Percentiles rank a stretch among this genome's conserved stretches.
Evolutionary conservation across 1,140 invertebrate species (phyloP).

Genomic region (Medauroidea extradentata): DNA sequence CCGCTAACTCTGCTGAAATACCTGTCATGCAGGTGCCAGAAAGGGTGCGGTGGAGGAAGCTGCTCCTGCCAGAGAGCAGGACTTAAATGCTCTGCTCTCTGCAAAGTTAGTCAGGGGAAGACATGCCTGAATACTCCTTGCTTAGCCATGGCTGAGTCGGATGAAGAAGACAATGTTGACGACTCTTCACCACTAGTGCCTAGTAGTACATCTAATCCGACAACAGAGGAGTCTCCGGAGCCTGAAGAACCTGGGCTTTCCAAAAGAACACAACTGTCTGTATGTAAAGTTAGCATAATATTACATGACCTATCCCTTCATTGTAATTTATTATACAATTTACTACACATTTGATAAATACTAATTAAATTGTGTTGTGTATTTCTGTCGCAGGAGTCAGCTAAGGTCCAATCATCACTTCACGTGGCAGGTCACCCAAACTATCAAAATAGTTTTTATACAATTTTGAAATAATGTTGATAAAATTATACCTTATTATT

Average conservation of each 20-base stretch:
- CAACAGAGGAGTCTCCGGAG: conserved; percentile 11
- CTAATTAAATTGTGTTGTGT: conserved; percentile 8
- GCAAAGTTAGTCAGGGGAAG: conserved; percentile 10
- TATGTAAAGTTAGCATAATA: conserved; percentile 7
- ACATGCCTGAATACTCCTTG: conserved; percentile 8
- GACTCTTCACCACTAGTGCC: conserved; percentile 8
- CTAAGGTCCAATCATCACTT: conserved; percentile 3
- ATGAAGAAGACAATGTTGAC: conserved; percentile 10
- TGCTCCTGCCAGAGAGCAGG: conserved; percentile 5
- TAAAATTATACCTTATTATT: conserved; percentile 2
- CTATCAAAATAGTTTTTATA: conserved; percentile 3
- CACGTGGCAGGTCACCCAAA: conserved; percentile 1
- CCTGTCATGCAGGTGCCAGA: conserved; percentile 8
- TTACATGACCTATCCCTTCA: conserved; percentile 6
- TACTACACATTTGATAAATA: conserved; percentile 3
- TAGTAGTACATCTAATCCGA: conserved; percentile 9
- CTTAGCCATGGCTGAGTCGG: conserved; percentile 10
- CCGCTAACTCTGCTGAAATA: conserved; percentile 4
- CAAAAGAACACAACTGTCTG: conserved; percentile 7
- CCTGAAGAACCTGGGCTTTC: neutral
- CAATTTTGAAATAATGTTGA: neutral
- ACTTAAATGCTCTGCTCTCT: conserved; percentile 6
- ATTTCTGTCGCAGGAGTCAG: conserved; percentile 10
- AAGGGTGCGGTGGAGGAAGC: conserved; percentile 4
- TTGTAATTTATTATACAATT: conserved; percentile 7